phyloP scores from a whole-genome alignment of 1,140 invertebrate species.

The Pristionchus pacificus region DNA sequence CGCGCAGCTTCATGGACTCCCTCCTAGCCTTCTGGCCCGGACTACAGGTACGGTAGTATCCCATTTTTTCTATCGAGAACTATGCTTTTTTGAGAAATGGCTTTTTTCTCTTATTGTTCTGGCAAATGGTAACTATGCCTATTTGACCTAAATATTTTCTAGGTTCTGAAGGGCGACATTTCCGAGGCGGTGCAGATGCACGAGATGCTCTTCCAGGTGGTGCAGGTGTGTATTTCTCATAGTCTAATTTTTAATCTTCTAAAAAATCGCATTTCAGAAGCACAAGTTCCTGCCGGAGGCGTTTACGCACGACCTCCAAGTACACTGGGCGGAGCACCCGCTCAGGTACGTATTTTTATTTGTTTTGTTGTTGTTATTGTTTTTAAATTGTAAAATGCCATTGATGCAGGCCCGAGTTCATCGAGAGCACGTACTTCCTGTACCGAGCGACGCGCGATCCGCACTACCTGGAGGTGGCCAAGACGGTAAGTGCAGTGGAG shows the following conservation, averaged over 20 bases:
- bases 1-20: slow-evolving; percentile 94
- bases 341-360: slow-evolving; percentile 58
- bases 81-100: too few relatives aligned
- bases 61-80: too few relatives aligned
- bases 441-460: slow-evolving; percentile 87
- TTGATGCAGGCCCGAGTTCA: slow-evolving; percentile 77
- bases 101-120: too few relatives aligned
- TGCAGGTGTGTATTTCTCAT: slow-evolving; percentile 37
- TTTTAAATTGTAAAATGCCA: background rate
- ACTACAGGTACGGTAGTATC: too few relatives aligned
- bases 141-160: too few relatives aligned
- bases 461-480: slow-evolving; percentile 88
- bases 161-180: slow-evolving; percentile 81
- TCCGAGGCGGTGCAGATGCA: slow-evolving; percentile 94
- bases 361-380: too few relatives aligned
- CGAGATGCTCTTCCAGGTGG: slow-evolving; percentile 59
- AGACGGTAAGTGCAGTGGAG: slow-evolving; percentile 65
- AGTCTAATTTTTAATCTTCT: background rate
- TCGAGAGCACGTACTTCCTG: slow-evolving; percentile 95
- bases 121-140: too few relatives aligned
- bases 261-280: slow-evolving; percentile 69
- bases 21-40: slow-evolving; percentile 96
- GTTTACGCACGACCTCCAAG: slow-evolving; percentile 86
- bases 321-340: slow-evolving; percentile 96
- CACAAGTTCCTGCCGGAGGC: slow-evolving; percentile 97